Conservation (phyloP, 2,113 vertebrate species). For the Phylloscopus trochiloides region DNA sequence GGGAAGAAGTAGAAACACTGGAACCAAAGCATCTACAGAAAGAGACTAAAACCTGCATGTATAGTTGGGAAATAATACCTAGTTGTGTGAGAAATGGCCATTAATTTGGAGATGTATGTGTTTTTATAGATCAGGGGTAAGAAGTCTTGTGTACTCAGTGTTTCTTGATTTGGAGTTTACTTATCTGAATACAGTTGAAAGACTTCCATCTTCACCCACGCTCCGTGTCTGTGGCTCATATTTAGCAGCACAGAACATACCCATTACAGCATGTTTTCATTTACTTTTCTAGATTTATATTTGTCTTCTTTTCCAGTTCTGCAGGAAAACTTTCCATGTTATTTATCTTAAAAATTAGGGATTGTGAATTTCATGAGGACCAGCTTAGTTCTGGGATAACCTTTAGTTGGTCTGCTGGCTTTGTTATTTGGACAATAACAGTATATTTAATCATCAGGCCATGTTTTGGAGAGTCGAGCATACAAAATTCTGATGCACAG, state of each 20-base stretch:
- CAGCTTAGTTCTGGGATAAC: neutral
- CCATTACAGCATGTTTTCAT: neutral
- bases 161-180: neutral
- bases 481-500: neutral
- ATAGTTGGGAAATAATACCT: neutral
- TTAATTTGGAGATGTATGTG: neutral
- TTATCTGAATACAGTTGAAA: neutral
- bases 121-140: neutral
- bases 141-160: neutral
- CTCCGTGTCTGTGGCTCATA: neutral
- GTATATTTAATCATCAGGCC: neutral
- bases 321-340: neutral
- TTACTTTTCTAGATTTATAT: neutral
- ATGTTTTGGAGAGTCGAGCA: neutral
- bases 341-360: neutral
- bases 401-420: neutral
- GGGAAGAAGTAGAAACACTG: neutral
- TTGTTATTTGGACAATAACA: neutral
- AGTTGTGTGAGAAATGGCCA: neutral
- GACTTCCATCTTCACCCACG: neutral
- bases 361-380: neutral
- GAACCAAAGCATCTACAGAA: neutral
- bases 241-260: neutral
- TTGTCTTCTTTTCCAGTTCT: neutral
- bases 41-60: neutral